Conservation (phyloP, 2,113 vertebrate genomes). For the Zosterops pallidus region DNA sequence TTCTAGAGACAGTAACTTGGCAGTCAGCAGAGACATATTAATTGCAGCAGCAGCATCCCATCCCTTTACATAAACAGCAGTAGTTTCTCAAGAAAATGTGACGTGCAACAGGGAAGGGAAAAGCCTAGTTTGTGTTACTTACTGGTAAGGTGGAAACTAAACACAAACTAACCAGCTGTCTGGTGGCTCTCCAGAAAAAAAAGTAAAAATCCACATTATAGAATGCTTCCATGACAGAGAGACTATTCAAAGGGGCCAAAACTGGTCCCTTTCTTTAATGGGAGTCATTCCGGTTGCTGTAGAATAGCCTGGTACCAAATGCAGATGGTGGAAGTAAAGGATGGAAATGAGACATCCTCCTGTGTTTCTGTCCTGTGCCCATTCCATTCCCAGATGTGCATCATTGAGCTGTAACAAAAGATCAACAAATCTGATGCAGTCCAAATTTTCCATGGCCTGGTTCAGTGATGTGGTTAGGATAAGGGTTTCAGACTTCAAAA, state of each 20-base stretch:
- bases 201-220: background rate
- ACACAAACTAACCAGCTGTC: background rate
- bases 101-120: background rate
- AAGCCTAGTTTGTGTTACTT: background rate
- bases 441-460: background rate
- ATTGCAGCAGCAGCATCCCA: constrained; percentile 39
- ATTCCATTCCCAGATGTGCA: background rate
- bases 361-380: background rate
- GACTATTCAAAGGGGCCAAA: background rate
- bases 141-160: constrained; percentile 28
- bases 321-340: background rate
- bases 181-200: background rate
- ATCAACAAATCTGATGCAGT: background rate
- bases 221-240: background rate
- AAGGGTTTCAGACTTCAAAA: background rate
- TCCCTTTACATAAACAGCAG: constrained; percentile 46
- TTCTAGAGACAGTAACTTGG: constrained; percentile 55
- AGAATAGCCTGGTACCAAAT: background rate
- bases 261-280: background rate
- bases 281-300: background rate
- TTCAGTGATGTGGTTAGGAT: background rate
- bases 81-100: constrained; percentile 43
- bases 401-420: background rate
- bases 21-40: constrained; percentile 41
- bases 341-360: background rate